phyloP scores from a whole-genome alignment of 1,140 invertebrate genomes.

The Pogonomyrmex californicus region DNA sequence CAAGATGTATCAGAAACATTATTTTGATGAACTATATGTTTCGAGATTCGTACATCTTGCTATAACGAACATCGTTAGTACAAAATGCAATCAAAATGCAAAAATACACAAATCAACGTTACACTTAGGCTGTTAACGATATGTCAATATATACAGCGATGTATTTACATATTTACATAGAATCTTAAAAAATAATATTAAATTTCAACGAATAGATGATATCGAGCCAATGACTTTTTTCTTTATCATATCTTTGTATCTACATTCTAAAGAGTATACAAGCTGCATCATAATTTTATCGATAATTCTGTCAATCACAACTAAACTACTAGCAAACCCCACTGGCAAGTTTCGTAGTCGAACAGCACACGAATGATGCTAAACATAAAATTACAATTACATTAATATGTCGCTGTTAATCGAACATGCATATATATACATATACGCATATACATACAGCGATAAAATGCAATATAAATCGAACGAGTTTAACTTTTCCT shows the following conservation, averaged over 20 bases:
- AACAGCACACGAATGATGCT: not conserved
- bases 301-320: not conserved
- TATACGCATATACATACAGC: not conserved
- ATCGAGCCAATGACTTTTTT: not conserved
- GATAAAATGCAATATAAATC: not conserved
- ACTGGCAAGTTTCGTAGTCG: not conserved
- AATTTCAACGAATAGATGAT: conserved; percentile 1
- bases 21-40: not conserved
- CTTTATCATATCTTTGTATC: conserved; percentile 26
- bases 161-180: conserved; percentile 4
- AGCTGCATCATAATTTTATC: not conserved
- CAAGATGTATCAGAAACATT: not conserved
- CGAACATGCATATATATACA: not conserved
- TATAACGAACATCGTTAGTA: conserved; percentile 42
- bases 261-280: conserved; percentile 5
- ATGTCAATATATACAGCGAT: conserved; percentile 24
- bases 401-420: not conserved
- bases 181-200: conserved; percentile 11
- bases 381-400: not conserved
- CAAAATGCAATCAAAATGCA: conserved; percentile 53
- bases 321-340: not conserved
- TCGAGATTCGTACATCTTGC: conserved; percentile 29
- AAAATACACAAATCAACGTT: not conserved
- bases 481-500: conserved; percentile 12
- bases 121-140: not conserved